phyloP scores from a whole-genome alignment of 2,113 vertebrate species.

The Hippocampus barbouri region DNA sequence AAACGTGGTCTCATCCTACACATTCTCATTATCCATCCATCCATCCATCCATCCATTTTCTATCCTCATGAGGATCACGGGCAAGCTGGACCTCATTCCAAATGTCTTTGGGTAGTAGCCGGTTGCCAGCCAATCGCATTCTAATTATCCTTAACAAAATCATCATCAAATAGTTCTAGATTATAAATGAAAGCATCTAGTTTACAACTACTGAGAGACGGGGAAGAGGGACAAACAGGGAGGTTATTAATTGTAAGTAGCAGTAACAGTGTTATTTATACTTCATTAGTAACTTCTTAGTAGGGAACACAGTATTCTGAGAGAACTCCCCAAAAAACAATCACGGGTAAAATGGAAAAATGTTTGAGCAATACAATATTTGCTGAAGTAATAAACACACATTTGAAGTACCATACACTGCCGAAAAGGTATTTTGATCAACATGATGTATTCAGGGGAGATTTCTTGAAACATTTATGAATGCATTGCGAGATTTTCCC shows the following conservation, averaged over 20 bases:
- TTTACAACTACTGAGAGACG: too few relatives aligned
- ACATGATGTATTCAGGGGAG: background rate
- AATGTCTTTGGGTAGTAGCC: too few relatives aligned
- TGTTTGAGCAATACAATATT: background rate
- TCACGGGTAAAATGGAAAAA: background rate
- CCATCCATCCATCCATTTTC: too few relatives aligned
- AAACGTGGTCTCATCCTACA: too few relatives aligned
- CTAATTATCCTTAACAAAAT: background rate
- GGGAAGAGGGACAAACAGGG: too few relatives aligned
- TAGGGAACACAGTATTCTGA: background rate
- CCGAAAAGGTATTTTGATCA: background rate
- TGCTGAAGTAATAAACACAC: background rate
- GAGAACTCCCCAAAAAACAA: background rate
- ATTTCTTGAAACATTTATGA: background rate
- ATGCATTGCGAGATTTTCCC: background rate
- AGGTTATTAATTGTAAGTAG: too few relatives aligned
- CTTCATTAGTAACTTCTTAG: background rate
- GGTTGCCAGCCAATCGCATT: too few relatives aligned
- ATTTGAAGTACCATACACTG: background rate
- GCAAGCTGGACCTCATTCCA: too few relatives aligned
- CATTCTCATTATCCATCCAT: too few relatives aligned
- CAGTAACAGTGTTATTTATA: background rate
- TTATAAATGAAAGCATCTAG: too few relatives aligned
- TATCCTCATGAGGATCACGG: too few relatives aligned
- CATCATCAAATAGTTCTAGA: too few relatives aligned